Evolutionary conservation across 2,888 invertebrate genomes (phyloP), one percentile per base, ranked within the genome.

Genomic region (Candidula unifasciata): DNA sequence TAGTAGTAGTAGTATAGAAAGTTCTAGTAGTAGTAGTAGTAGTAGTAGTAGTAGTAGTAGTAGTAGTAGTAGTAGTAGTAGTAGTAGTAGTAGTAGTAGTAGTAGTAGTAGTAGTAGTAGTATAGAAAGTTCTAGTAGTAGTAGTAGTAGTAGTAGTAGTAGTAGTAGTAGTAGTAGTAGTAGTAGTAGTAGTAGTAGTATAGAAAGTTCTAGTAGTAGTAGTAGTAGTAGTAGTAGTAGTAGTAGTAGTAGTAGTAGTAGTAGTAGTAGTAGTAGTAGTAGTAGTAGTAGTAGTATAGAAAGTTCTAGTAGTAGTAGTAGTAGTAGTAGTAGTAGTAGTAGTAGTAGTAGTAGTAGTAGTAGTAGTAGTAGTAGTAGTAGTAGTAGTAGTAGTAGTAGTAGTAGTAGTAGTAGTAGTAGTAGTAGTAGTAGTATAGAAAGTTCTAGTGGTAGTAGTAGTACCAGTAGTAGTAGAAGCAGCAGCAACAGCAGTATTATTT

Each of bases 121-220:
- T 76, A 76, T 1, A 44, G 44, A 44, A 37, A 76, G 79, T 79
- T 64, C 35, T 64, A 64, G 79, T 79, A 16, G 64, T 79, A 64
- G 79, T 79, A 79, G 64, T 79, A 64, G 66, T 64, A 79, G 79
- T 79, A 79, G 79, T 64, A 79, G 60, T 79, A 64, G 64, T 64
- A 79, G 64, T 79, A 64, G 79, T 79, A 79, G 79, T 64, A 79
- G 79, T 64, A 79, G 64, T 66, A 79, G 79, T 68, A 80, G 37
- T 37, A 80, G 44, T 66, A 80, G 68, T 68, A 68, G 80, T 80
- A 80, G 68, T 68, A 68, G 52, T 80, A 80, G 68, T 80, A 80
- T 30, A 64, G 64, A 33, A 64, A 79, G 79, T 79, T 37, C 3
- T 80, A 80, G 79, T 79, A 80, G 80, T 80, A 68, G 80, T 80